Evolutionary conservation across 2,888 invertebrate species (phyloP), one percentile per base, ranked within the genome.

Genomic region (Eupithecia exiguata): DNA sequence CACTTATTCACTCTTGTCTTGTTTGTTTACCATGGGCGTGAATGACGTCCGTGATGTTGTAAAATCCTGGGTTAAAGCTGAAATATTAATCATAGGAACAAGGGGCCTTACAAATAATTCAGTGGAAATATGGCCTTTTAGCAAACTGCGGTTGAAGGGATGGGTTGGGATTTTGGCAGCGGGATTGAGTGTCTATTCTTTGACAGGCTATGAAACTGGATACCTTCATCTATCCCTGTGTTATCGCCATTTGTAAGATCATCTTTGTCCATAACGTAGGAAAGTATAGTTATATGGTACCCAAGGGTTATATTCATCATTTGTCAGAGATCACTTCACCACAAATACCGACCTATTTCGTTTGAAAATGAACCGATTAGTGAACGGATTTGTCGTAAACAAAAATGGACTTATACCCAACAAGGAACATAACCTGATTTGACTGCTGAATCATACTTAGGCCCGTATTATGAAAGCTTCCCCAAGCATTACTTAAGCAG

Each of bases 41-140:
- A n/a, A 38, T 65, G 65, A 40, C 66, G 66, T 3, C 40, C 66
- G 40, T 5, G 5, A 40, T 25, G 40, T 43, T 25, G 4, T 14
- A 43, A 25, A 43, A 14, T 40, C 10, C 66, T n/a, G 38, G 40
- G 6, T 40, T 69, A 67, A 74, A 66, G 66, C 74, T 73, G 53
- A 61, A 66, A 71, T 78, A 77, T 78, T 75, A 78, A 77, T 78
- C 78, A 78, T 75, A 74, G 68, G 63, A 71, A 72, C 75, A 72
- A 76, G 68, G 65, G 74, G 68, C 38, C 70, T 63, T 62, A 61
- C 67, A 72, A 62, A 70, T 71, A 74, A 74, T 75, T 70, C 67
- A 40, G 46, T 69, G 38, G 75, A 75, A 75, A 74, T 74, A 71
- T 69, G 46, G 69, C 71, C 74, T 71, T 69, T 74, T 74, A 71